Evolutionary conservation across 2,888 invertebrate species (phyloP).

Genomic region (Apamea monoglypha): DNA sequence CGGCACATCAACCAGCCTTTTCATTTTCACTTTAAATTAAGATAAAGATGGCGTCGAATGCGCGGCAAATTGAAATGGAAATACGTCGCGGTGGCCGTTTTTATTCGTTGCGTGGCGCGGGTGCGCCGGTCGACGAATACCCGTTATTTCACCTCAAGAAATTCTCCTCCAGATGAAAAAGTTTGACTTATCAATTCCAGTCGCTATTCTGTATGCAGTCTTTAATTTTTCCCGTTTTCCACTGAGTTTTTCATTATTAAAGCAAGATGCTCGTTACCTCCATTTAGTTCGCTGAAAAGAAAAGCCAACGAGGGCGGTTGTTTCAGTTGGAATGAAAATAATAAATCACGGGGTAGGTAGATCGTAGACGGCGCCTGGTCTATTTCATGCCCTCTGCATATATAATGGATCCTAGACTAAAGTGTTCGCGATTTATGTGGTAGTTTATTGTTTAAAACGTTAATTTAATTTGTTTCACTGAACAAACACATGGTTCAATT

Average conservation of each 20-base stretch:
- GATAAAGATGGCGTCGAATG: slow-evolving; percentile 71
- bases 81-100: slow-evolving; percentile 71
- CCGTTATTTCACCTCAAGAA: slow-evolving; percentile 70
- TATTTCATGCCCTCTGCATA: slow-evolving; percentile 79
- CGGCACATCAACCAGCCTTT: slow-evolving; percentile 58
- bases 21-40: slow-evolving; percentile 71
- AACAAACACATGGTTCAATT: slow-evolving; percentile 26
- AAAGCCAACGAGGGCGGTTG: slow-evolving; percentile 76
- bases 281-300: slow-evolving; percentile 79
- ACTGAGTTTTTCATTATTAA: slow-evolving; percentile 79
- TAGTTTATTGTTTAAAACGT: slow-evolving; percentile 56
- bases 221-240: slow-evolving; percentile 68
- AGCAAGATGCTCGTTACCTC: slow-evolving; percentile 84
- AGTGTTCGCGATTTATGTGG: slow-evolving; percentile 72
- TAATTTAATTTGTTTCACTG: slow-evolving; percentile 53
- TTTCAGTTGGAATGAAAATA: slow-evolving; percentile 84
- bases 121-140: slow-evolving; percentile 64
- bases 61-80: slow-evolving; percentile 76
- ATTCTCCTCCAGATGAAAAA: slow-evolving; percentile 78
- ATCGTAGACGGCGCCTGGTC: slow-evolving; percentile 79
- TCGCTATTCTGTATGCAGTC: slow-evolving; percentile 77
- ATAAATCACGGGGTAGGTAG: slow-evolving; percentile 83
- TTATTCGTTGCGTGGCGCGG: slow-evolving; percentile 69
- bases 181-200: slow-evolving; percentile 83
- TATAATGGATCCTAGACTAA: slow-evolving; percentile 71